Evolutionary conservation across 2,797 vertebrate species (phyloP).

Genomic region (Momotus momota): DNA sequence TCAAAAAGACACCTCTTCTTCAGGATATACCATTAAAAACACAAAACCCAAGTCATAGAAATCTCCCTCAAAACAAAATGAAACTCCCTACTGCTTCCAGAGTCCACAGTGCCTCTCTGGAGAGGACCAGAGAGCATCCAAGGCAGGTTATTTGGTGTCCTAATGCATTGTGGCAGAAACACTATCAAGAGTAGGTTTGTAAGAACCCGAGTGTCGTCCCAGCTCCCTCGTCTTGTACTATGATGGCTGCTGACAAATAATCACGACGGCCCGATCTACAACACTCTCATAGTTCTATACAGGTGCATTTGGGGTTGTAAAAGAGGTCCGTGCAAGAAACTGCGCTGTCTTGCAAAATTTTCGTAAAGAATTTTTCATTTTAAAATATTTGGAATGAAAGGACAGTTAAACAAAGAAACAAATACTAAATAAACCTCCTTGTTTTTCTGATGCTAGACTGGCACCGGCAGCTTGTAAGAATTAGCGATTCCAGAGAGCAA

Average conservation of each 20-base stretch:
- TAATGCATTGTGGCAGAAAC: background rate
- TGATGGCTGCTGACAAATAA: background rate
- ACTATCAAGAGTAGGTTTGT: background rate
- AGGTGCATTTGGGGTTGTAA: background rate
- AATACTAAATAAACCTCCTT: conserved; percentile 4
- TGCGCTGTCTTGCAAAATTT: background rate
- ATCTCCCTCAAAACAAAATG: accelerated
- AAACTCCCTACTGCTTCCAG: background rate
- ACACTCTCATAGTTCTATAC: background rate
- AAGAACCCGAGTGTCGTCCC: background rate
- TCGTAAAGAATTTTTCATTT: background rate
- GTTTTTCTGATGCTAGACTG: background rate
- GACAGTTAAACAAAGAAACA: background rate
- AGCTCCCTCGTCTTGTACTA: background rate
- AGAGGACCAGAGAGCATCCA: background rate
- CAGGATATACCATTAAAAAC: background rate
- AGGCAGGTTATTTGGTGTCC: background rate
- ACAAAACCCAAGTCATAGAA: background rate
- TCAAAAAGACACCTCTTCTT: background rate
- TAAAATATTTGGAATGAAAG: conserved; percentile 9
- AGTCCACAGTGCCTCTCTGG: background rate
- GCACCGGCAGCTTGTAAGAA: background rate
- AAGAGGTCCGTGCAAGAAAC: background rate
- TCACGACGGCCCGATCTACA: accelerated
- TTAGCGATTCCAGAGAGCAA: conserved; percentile 45